These are phyloP conservation scores for Cataglyphis rosenhaueri DNA, from an alignment of 2,888 invertebrate genomes.

Conservation along the genomic window DNA sequence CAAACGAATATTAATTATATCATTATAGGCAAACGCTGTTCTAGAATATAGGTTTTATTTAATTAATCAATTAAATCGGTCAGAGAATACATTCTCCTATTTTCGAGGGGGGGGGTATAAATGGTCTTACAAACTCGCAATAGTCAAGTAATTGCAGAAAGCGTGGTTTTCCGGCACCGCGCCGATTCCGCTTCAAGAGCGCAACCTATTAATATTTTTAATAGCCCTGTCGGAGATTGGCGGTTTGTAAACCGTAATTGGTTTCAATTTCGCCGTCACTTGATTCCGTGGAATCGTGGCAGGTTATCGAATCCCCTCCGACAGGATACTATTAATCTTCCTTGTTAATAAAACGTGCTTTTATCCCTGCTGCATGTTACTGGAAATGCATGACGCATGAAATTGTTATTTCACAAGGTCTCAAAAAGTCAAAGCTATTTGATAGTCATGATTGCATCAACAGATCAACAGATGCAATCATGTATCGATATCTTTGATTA, in stretches of 20 bases:
- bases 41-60: background rate
- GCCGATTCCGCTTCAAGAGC: conserved; percentile 44
- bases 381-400: conserved; percentile 27
- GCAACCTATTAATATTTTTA: conserved; percentile 59
- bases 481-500: conserved; percentile 18
- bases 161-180: conserved; percentile 41
- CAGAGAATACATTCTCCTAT: conserved; percentile 7
- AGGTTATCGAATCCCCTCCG: conserved; percentile 48
- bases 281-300: conserved; percentile 48
- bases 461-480: conserved; percentile 11
- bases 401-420: conserved; percentile 46
- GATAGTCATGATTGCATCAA: conserved; percentile 18
- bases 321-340: conserved; percentile 51
- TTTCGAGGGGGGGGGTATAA: conserved; percentile 17
- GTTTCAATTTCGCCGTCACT: conserved; percentile 55
- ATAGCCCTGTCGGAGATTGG: conserved; percentile 50
- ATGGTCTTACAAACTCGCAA: conserved; percentile 44
- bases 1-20: background rate
- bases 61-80: conserved; percentile 41
- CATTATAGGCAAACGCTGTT: background rate
- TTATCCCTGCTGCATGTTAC: conserved; percentile 33
- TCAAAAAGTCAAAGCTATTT: conserved; percentile 34
- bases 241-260: conserved; percentile 52
- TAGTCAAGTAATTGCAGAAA: conserved; percentile 50
- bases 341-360: conserved; percentile 54